These are phyloP conservation scores for Ornithorhynchus anatinus DNA, from an alignment of 2,113 vertebrate species.

Conservation along the genomic window DNA sequence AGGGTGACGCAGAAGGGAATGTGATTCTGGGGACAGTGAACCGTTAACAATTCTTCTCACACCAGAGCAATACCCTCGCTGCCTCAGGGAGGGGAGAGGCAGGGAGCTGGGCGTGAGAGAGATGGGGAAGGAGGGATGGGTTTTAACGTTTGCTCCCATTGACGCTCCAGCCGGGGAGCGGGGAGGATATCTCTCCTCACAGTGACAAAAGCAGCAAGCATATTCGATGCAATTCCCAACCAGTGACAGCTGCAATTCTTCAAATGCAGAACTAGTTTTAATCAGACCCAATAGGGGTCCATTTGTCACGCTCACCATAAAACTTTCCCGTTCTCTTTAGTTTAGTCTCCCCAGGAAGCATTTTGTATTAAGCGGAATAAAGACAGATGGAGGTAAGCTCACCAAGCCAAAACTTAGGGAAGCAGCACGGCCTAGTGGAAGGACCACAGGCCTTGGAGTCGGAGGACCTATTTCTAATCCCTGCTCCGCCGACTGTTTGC, in stretches of 20 bases:
- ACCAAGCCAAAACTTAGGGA: not conserved
- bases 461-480: no score
- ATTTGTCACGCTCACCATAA: not conserved
- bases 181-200: not conserved
- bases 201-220: rapidly evolving
- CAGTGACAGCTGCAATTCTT: not conserved
- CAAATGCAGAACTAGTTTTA: rapidly evolving
- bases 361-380: not conserved
- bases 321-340: not conserved
- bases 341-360: not conserved
- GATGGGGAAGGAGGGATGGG: not conserved
- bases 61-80: not conserved
- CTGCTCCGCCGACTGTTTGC: no score
- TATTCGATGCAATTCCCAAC: not conserved
- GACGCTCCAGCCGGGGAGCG: not conserved
- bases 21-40: no score
- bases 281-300: rapidly evolving
- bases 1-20: no score
- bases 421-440: not conserved
- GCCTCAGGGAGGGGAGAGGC: not conserved
- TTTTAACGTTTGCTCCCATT: not conserved
- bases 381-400: not conserved
- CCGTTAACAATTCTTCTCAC: not conserved
- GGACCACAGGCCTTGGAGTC: not conserved
- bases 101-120: not conserved